phyloP scores from a whole-genome alignment of 2,888 invertebrate species.

The Hirtodrosophila trivittata region DNA sequence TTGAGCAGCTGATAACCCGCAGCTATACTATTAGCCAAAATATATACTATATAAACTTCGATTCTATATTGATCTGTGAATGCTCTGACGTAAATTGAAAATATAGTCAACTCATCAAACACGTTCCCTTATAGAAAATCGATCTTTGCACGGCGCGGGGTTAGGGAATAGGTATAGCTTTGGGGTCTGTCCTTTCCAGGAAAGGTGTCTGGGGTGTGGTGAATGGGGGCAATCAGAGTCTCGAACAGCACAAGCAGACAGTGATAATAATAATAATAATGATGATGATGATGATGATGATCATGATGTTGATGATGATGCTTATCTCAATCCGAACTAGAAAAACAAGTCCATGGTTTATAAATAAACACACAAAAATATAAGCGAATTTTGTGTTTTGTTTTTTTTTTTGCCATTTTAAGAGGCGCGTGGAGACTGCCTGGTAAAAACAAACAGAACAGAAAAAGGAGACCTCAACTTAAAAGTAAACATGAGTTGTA shows the following conservation, averaged over 20 bases:
- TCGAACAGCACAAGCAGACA: conserved; percentile 31
- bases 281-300: conserved; percentile 12
- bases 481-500: neutral
- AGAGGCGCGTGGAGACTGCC: conserved; percentile 34
- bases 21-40: conserved; percentile 15
- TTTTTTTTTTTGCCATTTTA: conserved; percentile 24
- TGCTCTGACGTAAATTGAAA: conserved; percentile 59
- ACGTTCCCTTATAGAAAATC: conserved; percentile 35
- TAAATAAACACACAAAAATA: conserved; percentile 60
- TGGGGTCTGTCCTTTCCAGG: conserved; percentile 1
- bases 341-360: conserved; percentile 73
- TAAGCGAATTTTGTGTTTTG: conserved; percentile 22
- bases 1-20: conserved; percentile 43
- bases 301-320: conserved; percentile 53
- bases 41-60: conserved; percentile 25
- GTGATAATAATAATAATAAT: conserved; percentile 39
- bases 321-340: conserved; percentile 70
- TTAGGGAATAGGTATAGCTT: neutral
- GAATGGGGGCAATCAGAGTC: too few species aligned
- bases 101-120: conserved; percentile 51
- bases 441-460: conserved; percentile 12
- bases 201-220: conserved; percentile 12
- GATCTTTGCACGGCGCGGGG: conserved; percentile 27
- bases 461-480: neutral
- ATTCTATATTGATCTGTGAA: conserved; percentile 28